phyloP scores from a whole-genome alignment of 2,888 invertebrate species.

The Rhopalosiphum nymphaeae region DNA sequence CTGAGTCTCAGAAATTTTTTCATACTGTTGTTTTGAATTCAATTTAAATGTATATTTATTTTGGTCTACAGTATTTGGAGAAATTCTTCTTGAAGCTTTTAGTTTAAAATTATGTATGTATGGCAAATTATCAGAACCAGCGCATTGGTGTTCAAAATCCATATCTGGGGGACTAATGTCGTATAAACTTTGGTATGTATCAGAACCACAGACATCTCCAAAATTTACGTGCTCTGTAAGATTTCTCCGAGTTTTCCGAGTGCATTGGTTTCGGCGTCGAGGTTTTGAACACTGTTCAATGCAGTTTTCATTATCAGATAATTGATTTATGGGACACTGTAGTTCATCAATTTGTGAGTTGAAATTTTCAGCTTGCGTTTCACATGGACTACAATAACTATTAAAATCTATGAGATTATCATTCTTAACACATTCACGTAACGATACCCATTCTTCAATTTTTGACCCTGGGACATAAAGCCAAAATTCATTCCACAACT shows the following conservation, averaged over 20 bases:
- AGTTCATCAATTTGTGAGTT: neutral
- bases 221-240: neutral
- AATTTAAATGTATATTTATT: neutral
- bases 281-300: neutral
- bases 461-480: neutral
- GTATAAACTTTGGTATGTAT: neutral
- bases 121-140: neutral
- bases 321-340: neutral
- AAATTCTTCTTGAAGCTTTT: neutral
- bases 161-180: neutral
- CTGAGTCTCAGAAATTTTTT: neutral
- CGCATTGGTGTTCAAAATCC: neutral
- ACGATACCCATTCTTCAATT: conserved; percentile 23
- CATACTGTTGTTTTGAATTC: neutral
- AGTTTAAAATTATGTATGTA: neutral
- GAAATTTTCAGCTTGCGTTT: neutral
- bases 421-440: neutral
- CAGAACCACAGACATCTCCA: neutral
- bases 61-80: neutral
- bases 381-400: neutral
- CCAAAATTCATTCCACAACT: conserved; percentile 40
- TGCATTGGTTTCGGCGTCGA: neutral
- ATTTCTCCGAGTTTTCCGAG: neutral
- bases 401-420: neutral
- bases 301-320: neutral